These are phyloP conservation scores for Gymnoscopelus microlampas DNA, from an alignment of 2,797 vertebrate species.

Conservation along the genomic window DNA sequence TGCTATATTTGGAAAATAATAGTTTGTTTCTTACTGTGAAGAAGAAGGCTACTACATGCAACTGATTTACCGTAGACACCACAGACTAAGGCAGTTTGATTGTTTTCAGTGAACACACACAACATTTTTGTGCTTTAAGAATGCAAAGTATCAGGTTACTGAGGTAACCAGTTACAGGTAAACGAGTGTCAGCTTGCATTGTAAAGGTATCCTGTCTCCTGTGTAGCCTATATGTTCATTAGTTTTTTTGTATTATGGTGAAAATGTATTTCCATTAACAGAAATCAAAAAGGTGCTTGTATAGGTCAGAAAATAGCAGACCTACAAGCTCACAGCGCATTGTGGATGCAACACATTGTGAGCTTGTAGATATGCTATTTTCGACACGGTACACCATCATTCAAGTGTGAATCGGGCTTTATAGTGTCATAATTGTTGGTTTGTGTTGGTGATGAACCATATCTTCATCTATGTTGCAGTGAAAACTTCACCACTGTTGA, in stretches of 20 bases:
- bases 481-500: accelerated
- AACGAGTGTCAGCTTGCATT: constrained; percentile 2
- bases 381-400: not conserved
- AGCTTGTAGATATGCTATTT: not conserved
- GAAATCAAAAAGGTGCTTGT: not conserved
- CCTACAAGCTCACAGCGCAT: too few species aligned
- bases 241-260: not conserved
- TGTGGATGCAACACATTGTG: too few species aligned
- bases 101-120: not conserved
- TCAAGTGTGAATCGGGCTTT: not conserved
- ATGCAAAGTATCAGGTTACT: not conserved
- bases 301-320: too few species aligned
- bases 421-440: not conserved
- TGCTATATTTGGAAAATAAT: not conserved
- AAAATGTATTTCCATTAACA: not conserved
- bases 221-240: too few species aligned
- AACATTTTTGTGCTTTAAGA: not conserved
- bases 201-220: not conserved
- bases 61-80: not conserved
- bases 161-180: not conserved
- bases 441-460: not conserved
- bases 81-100: not conserved
- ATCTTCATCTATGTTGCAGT: constrained; percentile 22
- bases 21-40: not conserved
- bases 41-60: not conserved